Conservation (phyloP, 2,797 vertebrate genomes). For the Myotis daubentonii region DNA sequence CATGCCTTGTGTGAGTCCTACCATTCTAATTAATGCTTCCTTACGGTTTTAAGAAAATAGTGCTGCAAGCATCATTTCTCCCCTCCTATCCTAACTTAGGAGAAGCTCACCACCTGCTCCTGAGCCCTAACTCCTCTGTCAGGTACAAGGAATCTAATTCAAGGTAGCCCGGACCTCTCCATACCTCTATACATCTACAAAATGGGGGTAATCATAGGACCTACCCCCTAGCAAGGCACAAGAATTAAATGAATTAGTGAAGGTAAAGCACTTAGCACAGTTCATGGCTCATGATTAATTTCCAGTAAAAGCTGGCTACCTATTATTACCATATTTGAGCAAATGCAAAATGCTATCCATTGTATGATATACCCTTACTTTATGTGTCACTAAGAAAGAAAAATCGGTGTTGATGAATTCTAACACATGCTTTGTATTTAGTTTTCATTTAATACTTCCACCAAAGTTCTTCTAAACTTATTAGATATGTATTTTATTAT, state of each 20-base stretch:
- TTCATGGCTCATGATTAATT: neutral
- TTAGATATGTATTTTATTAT: neutral
- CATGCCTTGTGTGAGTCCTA: neutral
- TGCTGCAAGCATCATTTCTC: neutral
- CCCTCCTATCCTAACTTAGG: neutral
- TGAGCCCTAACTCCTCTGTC: neutral
- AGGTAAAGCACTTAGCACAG: neutral
- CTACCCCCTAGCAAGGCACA: neutral
- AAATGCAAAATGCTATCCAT: neutral
- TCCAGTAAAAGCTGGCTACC: neutral
- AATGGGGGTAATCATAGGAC: neutral
- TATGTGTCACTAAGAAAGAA: neutral
- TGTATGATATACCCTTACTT: neutral
- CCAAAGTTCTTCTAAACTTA: slow-evolving; percentile 37
- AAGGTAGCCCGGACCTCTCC: neutral
- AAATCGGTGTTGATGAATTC: neutral
- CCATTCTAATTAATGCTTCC: slow-evolving; percentile 56
- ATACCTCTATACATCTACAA: neutral
- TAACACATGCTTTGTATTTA: neutral
- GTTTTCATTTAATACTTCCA: slow-evolving; percentile 1
- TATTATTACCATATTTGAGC: neutral
- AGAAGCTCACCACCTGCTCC: neutral
- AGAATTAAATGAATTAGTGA: neutral
- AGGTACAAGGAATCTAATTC: neutral
- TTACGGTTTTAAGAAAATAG: slow-evolving; percentile 8